Percentiles rank a stretch among this genome's conserved stretches.
These are phyloP conservation scores for Synanceia verrucosa DNA, from an alignment of 2,797 vertebrate species.

Conservation along the genomic window DNA sequence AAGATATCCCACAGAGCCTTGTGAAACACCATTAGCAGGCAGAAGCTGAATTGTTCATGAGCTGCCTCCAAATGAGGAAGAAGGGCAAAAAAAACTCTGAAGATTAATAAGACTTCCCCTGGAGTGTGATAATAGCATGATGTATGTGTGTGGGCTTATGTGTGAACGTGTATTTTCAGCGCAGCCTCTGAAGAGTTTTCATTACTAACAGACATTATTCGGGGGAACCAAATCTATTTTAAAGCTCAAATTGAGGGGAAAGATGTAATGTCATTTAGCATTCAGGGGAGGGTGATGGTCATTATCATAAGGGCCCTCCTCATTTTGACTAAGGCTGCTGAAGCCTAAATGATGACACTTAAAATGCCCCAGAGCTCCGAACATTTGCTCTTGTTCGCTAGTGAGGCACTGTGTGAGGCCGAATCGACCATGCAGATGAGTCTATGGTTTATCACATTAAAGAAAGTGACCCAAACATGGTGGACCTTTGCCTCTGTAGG, in stretches of 20 bases:
- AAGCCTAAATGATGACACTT: constrained; percentile 65
- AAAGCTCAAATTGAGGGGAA: constrained; percentile 66
- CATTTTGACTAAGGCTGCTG: constrained; percentile 51
- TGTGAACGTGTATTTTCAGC: constrained; percentile 79
- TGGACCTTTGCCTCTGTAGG: constrained; percentile 34
- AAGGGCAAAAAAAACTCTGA: constrained; percentile 77
- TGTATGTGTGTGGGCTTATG: constrained; percentile 59
- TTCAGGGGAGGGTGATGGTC: constrained; percentile 62
- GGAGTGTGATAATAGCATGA: constrained; percentile 87
- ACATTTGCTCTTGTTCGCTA: constrained; percentile 28
- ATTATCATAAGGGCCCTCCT: constrained; percentile 66
- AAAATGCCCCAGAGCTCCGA: constrained; percentile 49
- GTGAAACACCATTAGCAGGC: constrained; percentile 98
- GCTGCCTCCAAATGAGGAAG: constrained; percentile 90
- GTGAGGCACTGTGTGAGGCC: constrained; percentile 24
- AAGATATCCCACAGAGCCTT: constrained; percentile 95
- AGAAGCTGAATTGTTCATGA: constrained; percentile 97
- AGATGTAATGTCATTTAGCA: constrained; percentile 69
- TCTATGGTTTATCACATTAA: constrained; percentile 40
- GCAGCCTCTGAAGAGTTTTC: constrained; percentile 80
- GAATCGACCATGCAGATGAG: constrained; percentile 36
- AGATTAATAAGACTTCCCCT: constrained; percentile 96
- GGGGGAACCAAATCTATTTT: constrained; percentile 67
- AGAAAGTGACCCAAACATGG: constrained; percentile 59
- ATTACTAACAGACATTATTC: constrained; percentile 73